Percentiles rank a stretch among this genome's conserved stretches.
Conservation (phyloP, 2,888 invertebrate genomes). For the Euspilapteryx auroguttella region DNA sequence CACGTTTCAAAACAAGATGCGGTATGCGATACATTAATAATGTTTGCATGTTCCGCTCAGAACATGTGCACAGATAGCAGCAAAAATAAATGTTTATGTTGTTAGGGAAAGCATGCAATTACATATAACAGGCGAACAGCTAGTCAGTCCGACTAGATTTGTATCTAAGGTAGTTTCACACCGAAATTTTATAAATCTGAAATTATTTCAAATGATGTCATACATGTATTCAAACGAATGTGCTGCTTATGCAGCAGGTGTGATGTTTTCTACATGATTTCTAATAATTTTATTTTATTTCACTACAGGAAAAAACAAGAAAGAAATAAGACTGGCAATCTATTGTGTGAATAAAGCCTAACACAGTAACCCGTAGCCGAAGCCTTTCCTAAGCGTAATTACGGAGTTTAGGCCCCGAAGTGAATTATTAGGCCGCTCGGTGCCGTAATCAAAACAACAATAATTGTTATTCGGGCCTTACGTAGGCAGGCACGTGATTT, state of each 20-base stretch:
- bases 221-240: too few species aligned
- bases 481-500: conserved; percentile 23
- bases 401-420: conserved; percentile 52
- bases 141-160: conserved; percentile 19
- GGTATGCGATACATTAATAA: too few species aligned
- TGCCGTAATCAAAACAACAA: conserved; percentile 38
- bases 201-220: too few species aligned
- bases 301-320: too few species aligned
- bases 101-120: conserved; percentile 24
- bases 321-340: too few species aligned
- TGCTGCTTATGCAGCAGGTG: too few species aligned
- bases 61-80: conserved; percentile 14
- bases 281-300: too few species aligned
- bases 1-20: too few species aligned
- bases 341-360: background rate
- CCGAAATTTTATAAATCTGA: too few species aligned
- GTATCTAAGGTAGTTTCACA: conserved; percentile 48
- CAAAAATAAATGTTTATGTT: conserved; percentile 47
- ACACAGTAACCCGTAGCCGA: conserved; percentile 45
- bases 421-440: conserved; percentile 52
- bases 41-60: too few species aligned
- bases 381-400: conserved; percentile 52
- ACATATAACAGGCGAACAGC: conserved; percentile 8
- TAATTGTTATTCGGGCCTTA: conserved; percentile 43
- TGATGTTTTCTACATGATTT: too few species aligned